Evolutionary conservation across 1,140 invertebrate genomes (phyloP), one percentile per base, ranked within the genome.

Genomic region (Eumaeus atala): DNA sequence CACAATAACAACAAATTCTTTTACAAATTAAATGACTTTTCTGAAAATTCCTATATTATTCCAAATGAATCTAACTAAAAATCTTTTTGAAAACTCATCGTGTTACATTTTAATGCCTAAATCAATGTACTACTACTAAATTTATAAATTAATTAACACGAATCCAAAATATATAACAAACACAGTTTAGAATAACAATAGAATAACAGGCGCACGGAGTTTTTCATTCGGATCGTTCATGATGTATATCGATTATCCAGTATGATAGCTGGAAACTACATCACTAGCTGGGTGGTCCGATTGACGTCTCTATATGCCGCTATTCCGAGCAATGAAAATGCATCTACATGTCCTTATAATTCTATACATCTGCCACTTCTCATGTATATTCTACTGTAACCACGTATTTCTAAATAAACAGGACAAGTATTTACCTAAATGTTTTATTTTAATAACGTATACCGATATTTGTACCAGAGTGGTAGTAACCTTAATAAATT

Each of bases 281-380:
- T 56, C 53, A 48, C 61, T 51, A 64, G 38, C 66, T 85, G 79
- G 80, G 82, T 77, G 82, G 82, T 81, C 82, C 56, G 14, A 49
- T 59, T 83, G 79, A 83, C 77, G 69, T 76, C 79, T 85, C 76
- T 85, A 83, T 83, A 74, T 47, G 60, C 60, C 55, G 64, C 44
- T 66, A 49, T 62, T 56, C 61, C 61, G 51, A 55, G 50, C 63
- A 62, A 65, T 75, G 72, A 70, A 70, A 76, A 70, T 65, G 75
- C 77, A 74, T 77, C 68, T 79, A 78, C 74, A 83, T 80, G 70
- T 77, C 72, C 74, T 78, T 80, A 80, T 85, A 78, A 85, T 78
- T 81, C 79, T 77, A 70, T 76, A 81, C 77, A 79, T 76, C 70
- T 78, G 77, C 77, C 72, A 74, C 64, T 67, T 65, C 66, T 57